phyloP scores from a whole-genome alignment of 2,888 invertebrate genomes.

The Drosophila cognata region DNA sequence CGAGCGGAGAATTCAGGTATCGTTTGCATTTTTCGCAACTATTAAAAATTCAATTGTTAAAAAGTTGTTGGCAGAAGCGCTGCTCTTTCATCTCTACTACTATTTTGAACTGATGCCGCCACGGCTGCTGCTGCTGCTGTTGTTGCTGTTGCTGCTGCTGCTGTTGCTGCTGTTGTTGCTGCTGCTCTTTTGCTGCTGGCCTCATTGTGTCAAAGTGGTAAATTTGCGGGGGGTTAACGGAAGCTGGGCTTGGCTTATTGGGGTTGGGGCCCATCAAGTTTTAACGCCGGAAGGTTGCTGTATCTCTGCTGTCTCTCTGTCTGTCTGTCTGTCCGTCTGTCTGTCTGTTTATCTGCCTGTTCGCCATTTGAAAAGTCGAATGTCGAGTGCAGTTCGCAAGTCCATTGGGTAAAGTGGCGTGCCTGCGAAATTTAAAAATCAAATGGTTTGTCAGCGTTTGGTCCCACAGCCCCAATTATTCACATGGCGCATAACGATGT shows the following conservation, averaged over 20 bases:
- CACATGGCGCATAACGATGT: conserved; percentile 53
- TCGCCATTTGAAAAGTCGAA: conserved; percentile 68
- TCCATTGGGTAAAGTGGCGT: conserved; percentile 61
- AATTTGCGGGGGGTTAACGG: conserved; percentile 51
- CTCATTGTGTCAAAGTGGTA: conserved; percentile 74
- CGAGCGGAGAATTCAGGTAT: conserved; percentile 2
- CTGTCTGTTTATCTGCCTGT: conserved; percentile 3
- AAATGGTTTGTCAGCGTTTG: conserved; percentile 54
- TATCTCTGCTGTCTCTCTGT: neutral
- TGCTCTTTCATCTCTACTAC: conserved; percentile 17
- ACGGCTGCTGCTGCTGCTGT: neutral
- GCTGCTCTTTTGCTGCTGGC: conserved; percentile 49
- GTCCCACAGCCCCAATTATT: conserved; percentile 26
- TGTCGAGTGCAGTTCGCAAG: conserved; percentile 61
- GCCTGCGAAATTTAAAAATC: conserved; percentile 50
- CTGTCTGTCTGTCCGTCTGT: neutral
- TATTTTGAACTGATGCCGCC: conserved; percentile 3
- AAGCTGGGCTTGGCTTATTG: conserved; percentile 3
- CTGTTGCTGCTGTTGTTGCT: too few species aligned
- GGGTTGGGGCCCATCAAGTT: conserved; percentile 21
- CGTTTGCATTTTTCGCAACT: conserved; percentile 50
- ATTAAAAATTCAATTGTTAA: conserved; percentile 76
- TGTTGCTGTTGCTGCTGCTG: neutral
- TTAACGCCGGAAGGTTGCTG: conserved; percentile 42
- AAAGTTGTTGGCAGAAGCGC: conserved; percentile 43